phyloP scores from a whole-genome alignment of 2,888 invertebrate species.

The Sesia apiformis region DNA sequence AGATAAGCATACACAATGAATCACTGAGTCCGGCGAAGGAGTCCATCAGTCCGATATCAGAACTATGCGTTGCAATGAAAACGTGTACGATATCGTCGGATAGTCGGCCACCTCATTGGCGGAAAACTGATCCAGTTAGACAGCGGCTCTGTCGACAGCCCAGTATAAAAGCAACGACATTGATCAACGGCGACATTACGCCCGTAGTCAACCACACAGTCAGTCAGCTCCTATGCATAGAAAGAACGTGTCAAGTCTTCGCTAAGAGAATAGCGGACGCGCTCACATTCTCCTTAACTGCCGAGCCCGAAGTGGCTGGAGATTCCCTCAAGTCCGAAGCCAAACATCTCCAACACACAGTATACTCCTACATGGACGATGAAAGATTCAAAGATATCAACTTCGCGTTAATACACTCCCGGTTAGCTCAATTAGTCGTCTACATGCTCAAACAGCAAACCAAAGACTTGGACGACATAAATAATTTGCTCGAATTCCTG shows the following conservation, averaged over 20 bases:
- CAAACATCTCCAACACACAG: slow-evolving; percentile 79
- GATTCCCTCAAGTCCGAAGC: slow-evolving; percentile 78
- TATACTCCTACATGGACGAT: slow-evolving; percentile 81
- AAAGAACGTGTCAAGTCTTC: slow-evolving; percentile 74
- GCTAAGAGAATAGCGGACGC: slow-evolving; percentile 81
- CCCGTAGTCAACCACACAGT: slow-evolving; percentile 47
- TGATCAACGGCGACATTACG: slow-evolving; percentile 34
- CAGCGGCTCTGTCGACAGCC: slow-evolving; percentile 51
- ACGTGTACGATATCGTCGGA: slow-evolving; percentile 67
- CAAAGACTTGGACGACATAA: slow-evolving; percentile 51
- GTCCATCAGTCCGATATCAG: slow-evolving; percentile 71
- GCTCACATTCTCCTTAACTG: slow-evolving; percentile 71
- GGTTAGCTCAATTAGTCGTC: slow-evolving; percentile 77
- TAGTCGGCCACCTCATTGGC: slow-evolving; percentile 39
- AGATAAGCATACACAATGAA: slow-evolving; percentile 35
- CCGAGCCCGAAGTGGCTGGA: slow-evolving; percentile 70
- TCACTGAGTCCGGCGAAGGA: slow-evolving; percentile 29
- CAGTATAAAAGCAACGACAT: slow-evolving; percentile 18
- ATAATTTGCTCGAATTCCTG: slow-evolving; percentile 47
- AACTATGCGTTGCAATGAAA: slow-evolving; percentile 74
- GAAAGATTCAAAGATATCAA: slow-evolving; percentile 76
- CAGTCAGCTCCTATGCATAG: slow-evolving; percentile 56
- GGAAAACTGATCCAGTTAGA: slow-evolving; percentile 44
- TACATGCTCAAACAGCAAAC: slow-evolving; percentile 71
- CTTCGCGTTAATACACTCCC: slow-evolving; percentile 78